Conservation (phyloP, 2,797 vertebrate genomes). For the Hirundo rustica region DNA sequence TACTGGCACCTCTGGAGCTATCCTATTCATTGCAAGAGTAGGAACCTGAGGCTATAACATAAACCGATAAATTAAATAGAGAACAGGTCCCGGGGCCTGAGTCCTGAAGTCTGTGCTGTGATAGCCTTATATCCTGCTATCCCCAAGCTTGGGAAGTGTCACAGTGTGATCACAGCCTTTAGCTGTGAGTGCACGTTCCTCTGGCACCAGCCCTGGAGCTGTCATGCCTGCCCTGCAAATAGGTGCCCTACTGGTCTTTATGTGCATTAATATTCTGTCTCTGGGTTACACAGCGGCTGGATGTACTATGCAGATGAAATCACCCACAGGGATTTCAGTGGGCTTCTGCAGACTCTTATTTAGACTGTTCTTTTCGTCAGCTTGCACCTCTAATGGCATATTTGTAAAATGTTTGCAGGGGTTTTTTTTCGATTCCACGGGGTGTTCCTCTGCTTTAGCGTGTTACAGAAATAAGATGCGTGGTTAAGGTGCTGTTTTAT, state of each 20-base stretch:
- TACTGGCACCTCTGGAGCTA: background rate
- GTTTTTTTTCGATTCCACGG: rapidly evolving
- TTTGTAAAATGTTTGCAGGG: background rate
- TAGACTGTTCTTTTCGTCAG: background rate
- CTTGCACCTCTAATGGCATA: background rate
- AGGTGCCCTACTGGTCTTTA: background rate
- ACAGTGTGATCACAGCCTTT: background rate
- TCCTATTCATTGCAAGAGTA: background rate
- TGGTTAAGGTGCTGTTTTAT: background rate
- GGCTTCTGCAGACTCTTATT: background rate
- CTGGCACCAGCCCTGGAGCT: background rate
- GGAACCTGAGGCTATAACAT: background rate
- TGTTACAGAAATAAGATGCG: background rate
- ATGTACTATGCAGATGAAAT: background rate
- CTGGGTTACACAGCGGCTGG: background rate
- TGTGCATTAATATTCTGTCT: conserved; percentile 1
- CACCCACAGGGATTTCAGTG: background rate
- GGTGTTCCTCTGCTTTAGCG: background rate
- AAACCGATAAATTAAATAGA: background rate
- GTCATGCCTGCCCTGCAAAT: background rate
- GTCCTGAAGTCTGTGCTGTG: background rate
- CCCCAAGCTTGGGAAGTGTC: rapidly evolving
- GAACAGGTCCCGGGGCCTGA: background rate
- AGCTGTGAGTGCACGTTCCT: background rate
- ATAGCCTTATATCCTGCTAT: background rate